Evolutionary conservation across 2,113 vertebrate species (phyloP).

Genomic region (Rousettus leschenaultii): DNA sequence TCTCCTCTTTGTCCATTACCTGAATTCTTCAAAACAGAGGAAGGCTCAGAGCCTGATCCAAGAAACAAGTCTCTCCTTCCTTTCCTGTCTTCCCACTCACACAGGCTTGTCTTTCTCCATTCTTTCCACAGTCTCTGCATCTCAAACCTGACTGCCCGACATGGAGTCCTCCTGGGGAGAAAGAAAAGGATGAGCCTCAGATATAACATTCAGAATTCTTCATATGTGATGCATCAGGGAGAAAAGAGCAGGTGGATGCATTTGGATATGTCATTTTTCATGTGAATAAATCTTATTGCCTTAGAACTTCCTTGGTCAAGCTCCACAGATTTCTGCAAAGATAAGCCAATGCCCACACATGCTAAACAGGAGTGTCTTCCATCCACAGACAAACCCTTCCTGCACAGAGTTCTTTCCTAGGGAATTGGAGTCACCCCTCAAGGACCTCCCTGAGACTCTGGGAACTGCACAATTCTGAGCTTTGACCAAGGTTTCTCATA

Average conservation of each 20-base stretch:
- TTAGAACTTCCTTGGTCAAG: not conserved
- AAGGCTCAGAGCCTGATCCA: not conserved
- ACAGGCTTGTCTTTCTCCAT: not conserved
- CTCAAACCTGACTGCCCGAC: not conserved
- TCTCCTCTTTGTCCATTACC: not conserved
- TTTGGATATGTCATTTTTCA: not conserved
- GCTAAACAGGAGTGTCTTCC: not conserved
- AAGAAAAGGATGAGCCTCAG: not conserved
- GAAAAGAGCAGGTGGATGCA: not conserved
- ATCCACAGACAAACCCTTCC: not conserved
- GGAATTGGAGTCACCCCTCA: fast-evolving
- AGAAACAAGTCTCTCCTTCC: not conserved
- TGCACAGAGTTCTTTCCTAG: fast-evolving
- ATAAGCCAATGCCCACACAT: not conserved
- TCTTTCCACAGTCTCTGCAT: not conserved
- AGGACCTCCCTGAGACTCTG: not conserved
- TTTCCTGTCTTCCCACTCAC: not conserved
- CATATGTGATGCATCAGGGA: fast-evolving
- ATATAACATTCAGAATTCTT: not conserved
- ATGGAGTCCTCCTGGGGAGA: not conserved
- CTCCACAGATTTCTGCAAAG: not conserved
- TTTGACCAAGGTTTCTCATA: not conserved
- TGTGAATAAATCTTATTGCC: not conserved
- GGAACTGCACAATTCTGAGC: too few relatives aligned
- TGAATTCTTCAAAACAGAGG: not conserved